Base-by-base conservation (phyloP, 2,888 invertebrate species). In the Hydraecia micacea region DNA sequence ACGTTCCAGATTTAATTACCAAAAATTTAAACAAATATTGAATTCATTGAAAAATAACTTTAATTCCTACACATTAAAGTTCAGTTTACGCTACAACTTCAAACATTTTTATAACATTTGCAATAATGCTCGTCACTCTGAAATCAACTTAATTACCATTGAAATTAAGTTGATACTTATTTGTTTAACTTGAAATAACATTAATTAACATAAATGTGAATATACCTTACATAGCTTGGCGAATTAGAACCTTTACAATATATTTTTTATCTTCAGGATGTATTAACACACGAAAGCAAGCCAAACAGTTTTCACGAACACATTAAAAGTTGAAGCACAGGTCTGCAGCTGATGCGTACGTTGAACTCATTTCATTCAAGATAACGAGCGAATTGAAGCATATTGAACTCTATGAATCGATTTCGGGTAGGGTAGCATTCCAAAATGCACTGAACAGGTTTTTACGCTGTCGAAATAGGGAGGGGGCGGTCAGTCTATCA, bases 361-460 rank as follows among this genome's bases (percentile, higher is more conserved):
- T 73, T 68, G 42, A 39, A 67, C 68, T 60, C 28, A 28, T 65
- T 28, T 28, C 25, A 32, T 15, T 46, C 5, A 46, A 46, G 46
- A 21, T 79, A 63, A 74, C 55, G 36, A 62, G 46, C 36, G 18
- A 55, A 60, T 62, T 68, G 46, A 25, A 73, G 62, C 73, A 74
- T 74, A 55, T 55, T 55, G 60, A 79, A 66, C 52, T 49, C 62
- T 58, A 69, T 63, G 52, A 25, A 75, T 74, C 39, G 36, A 63
- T 58, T 74, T 21, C 32, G n/a, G n/a, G n/a, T 60, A n/a, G 25
- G 18, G 21, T 63, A 32, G 39, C 36, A 65, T 46, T 62, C 9
- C 18, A 25, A 39, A 67, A 39, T 39, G 9, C 28, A n/a, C 1
- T 58, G 42, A 55, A 18, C 11, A 46, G 36, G 28, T 46, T 58